phyloP scores from a whole-genome alignment of 2,888 invertebrate genomes.

The Sphecodes monilicornis region DNA sequence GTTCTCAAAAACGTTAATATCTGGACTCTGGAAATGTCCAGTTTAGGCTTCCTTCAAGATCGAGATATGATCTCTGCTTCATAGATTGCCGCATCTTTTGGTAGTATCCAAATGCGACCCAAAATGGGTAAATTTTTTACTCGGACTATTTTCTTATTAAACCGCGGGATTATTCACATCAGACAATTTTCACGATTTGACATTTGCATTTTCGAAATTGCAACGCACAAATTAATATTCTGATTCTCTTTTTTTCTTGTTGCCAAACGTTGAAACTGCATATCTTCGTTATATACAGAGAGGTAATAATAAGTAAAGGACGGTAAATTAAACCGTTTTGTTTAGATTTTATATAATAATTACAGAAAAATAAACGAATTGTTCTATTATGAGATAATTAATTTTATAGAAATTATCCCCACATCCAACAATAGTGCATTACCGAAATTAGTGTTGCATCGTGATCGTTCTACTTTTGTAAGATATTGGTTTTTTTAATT shows the following conservation, averaged over 20 bases:
- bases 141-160: background rate
- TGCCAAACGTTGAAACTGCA: background rate
- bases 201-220: slow-evolving; percentile 36
- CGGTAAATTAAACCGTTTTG: background rate
- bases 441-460: too few relatives aligned
- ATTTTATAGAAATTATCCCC: too few relatives aligned
- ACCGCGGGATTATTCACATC: background rate
- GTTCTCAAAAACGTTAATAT: slow-evolving; percentile 56
- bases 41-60: slow-evolving; percentile 44
- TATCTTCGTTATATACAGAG: background rate
- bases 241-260: slow-evolving; percentile 26
- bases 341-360: background rate
- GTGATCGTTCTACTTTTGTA: too few relatives aligned
- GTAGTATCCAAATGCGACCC: background rate
- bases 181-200: slow-evolving; percentile 34
- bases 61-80: background rate
- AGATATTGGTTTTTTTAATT: too few relatives aligned
- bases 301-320: background rate
- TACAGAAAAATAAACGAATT: background rate
- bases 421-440: background rate
- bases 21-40: slow-evolving; percentile 53
- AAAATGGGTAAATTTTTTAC: background rate
- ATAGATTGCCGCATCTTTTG: slow-evolving; percentile 37
- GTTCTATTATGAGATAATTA: background rate
- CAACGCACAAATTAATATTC: slow-evolving; percentile 19